Base-by-base conservation (phyloP, 2,797 vertebrate species). In the Channa striata region DNA sequence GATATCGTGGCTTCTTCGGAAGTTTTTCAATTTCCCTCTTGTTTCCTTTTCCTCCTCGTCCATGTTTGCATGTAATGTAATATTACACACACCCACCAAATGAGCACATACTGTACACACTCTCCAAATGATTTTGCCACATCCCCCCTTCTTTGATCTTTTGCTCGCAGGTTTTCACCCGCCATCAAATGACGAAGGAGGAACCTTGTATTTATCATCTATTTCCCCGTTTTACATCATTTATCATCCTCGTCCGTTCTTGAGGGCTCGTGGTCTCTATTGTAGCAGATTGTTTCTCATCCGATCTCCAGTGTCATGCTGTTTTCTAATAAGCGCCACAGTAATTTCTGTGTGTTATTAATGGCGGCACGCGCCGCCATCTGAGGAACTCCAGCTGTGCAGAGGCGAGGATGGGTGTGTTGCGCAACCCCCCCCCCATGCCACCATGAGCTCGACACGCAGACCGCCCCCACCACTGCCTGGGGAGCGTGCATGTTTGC, bases 281-380 rank as follows among this genome's bases (percentile, higher is more conserved):
- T 63, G 73, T 64, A 46, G 72, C 77, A 71, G 83, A 84, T 82
- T 81, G 84, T 91, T 89, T 89, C 83, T 86, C 77, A 60, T 80
- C 81, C 62, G 23, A 87, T 91, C 85, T 87, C 77, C 77, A 75
- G 59, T 66, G 74, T 73, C 83, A 14, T 49, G 84, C 85, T 85
- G 83, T 74, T 90, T 91, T 91, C 70, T 87, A 88, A 92, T 91
- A 92, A 89, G 84, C 74, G 11, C 67, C 59, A 46, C 80, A 80
- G 87, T 84, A 73, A 88, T 84, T 86, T 83, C 71, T 78, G 71
- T 62, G 59, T 78, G 80, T 91, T 89, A 89, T 91, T 89, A 91
- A 90, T 72, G 85, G 61, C 37, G 73, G 36, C 52, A 43, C 54
- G 33, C 30, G 6, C 46, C 4, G 20, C 49, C 77, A 63, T 73